Evolutionary conservation across 2,888 invertebrate species (phyloP), one percentile per base, ranked within the genome.

Genomic region (Lepeophtheirus nordmannii): DNA sequence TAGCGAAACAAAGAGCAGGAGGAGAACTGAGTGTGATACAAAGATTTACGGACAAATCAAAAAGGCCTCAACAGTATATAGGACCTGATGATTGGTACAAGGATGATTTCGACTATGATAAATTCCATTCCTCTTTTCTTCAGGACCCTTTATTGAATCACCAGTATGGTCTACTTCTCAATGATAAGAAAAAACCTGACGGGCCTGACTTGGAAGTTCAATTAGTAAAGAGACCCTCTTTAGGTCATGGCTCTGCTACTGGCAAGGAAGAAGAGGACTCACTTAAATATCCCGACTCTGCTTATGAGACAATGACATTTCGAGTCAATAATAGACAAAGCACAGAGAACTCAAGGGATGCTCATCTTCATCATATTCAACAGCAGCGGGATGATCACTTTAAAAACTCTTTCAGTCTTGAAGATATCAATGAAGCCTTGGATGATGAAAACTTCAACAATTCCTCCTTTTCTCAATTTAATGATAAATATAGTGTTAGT

Each of bases 401-500:
- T 23, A 22, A 41, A 14, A 67, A 58, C 70, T 20, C 60, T 37
- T 60, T 60, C 14, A 56, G 56, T 23, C n/a, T 63, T 10, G 56
- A 56, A 12, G 63, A 63, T 1, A 22, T 63, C 12, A 63, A 56
- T 30, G 53, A 64, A 46, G 53, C 14, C 14, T 68, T 69, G n/a
- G 68, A 68, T 11, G 68, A 69, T 14, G 70, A 71, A 11, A n/a
- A 53, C 38, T 57, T 64, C n/a, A 58, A 59, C 53, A 30, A 30
- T 30, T 7, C 30, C 7, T 7, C 30, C 30, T 30, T 30, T 30
- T 30, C 30, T 7, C 30, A 30, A 30, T 30, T 30, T 7, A 30
- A 30, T 30, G 68, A 69, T 39, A 41, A 66, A 23, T 38, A 40
- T 11, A 61, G 65, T 14, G 67, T 9, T n/a, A 58, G 41, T 30